phyloP scores from a whole-genome alignment of 2,797 vertebrate genomes.

The Rhinophrynus dorsalis region DNA sequence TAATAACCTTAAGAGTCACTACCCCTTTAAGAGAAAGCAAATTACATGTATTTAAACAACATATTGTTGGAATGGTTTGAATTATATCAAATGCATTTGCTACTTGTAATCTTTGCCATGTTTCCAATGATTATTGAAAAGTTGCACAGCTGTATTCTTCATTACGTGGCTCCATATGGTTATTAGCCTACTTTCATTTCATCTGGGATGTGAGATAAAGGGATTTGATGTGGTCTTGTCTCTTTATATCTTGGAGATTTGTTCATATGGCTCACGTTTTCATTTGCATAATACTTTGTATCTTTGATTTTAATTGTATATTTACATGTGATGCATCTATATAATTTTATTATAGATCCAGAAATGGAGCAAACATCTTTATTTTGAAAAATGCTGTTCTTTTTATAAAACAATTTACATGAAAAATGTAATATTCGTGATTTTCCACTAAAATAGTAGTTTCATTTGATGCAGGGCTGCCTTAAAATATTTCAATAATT shows the following conservation, averaged over 20 bases:
- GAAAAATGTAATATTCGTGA: no score
- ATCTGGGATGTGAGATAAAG: slow-evolving; percentile 52
- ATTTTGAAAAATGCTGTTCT: neutral
- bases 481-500: no score
- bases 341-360: neutral
- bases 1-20: no score
- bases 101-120: slow-evolving; percentile 2
- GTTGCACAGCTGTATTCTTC: neutral
- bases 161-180: slow-evolving; percentile 58
- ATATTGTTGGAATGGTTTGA: neutral
- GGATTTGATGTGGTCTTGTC: slow-evolving; percentile 55
- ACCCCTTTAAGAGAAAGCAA: no score
- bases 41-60: no score
- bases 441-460: no score
- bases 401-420: no score
- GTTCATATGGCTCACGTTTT: slow-evolving; percentile 16
- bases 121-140: neutral
- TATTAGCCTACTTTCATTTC: slow-evolving; percentile 60
- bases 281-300: slow-evolving; percentile 33
- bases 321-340: slow-evolving; percentile 17
- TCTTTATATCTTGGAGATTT: slow-evolving; percentile 34
- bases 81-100: slow-evolving; percentile 1
- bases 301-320: slow-evolving; percentile 31
- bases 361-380: neutral
- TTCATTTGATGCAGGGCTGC: no score